Evolutionary conservation across 1,140 invertebrate species (phyloP), one percentile per base, ranked within the genome.

Genomic region (Eulimnadia texana): DNA sequence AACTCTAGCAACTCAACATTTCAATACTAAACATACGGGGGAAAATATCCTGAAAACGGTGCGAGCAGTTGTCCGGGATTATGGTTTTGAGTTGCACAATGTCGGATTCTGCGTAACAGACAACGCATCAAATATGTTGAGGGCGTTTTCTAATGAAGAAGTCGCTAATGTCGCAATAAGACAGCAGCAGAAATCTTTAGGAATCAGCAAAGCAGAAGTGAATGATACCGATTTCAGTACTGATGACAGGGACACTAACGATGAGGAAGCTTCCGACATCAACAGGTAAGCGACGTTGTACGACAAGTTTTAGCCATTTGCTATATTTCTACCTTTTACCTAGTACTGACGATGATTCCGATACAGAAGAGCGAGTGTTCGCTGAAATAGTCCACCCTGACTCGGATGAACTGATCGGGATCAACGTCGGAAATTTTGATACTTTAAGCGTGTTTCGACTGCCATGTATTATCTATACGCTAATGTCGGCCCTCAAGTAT

Each of bases 121-220:
- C 29, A 56, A 56, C 23, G 54, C 54, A 11, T 6, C 51, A 9
- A 52, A 52, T 24, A 52, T 52, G 51, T n/a, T 52, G 51, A 52
- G 25, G 22, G 51, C 51, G 10, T 52, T 52, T n/a, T 53, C 51
- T 53, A 24, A 53, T 23, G n/a, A n/a, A n/a, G n/a, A n/a, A n/a
- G n/a, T n/a, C n/a, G n/a, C n/a, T n/a, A n/a, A n/a, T n/a, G n/a
- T n/a, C n/a, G n/a, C n/a, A n/a, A n/a, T n/a, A n/a, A n/a, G n/a
- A n/a, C n/a, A n/a, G n/a, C n/a, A n/a, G n/a, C n/a, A n/a, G n/a
- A n/a, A n/a, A n/a, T n/a, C n/a, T n/a, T n/a, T n/a, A n/a, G n/a
- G n/a, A n/a, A n/a, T n/a, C n/a, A n/a, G n/a, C n/a, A n/a, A n/a
- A n/a, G n/a, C n/a, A n/a, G n/a, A n/a, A n/a, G n/a, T n/a, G n/a